Evolutionary conservation across 2,797 vertebrate genomes (phyloP).

Genomic region (Neomorphus geoffroyi): DNA sequence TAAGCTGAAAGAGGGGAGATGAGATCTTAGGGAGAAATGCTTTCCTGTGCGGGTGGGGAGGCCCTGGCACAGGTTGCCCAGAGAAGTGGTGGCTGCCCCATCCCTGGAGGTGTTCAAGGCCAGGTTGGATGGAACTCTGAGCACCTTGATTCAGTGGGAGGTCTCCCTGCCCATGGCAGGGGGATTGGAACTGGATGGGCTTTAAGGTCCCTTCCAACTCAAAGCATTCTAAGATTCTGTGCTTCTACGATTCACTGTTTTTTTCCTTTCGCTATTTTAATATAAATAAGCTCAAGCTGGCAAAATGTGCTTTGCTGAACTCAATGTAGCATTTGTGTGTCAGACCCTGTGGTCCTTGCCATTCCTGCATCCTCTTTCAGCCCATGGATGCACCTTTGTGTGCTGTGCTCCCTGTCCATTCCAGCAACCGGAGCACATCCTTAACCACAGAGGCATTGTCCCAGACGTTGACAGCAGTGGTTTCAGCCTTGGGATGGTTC

Average conservation of each 20-base stretch:
- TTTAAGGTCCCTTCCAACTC: too few relatives aligned
- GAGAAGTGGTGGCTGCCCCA: too few relatives aligned
- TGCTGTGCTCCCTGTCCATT: not conserved
- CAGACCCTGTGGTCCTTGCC: not conserved
- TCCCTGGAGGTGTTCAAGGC: too few relatives aligned
- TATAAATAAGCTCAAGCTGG: not conserved
- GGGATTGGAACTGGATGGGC: too few relatives aligned
- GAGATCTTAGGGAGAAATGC: too few relatives aligned
- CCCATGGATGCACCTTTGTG: rapidly evolving
- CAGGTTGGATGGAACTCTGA: too few relatives aligned
- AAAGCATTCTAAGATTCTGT: too few relatives aligned
- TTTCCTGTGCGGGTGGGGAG: too few relatives aligned
- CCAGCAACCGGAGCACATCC: not conserved
- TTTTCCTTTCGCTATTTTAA: not conserved
- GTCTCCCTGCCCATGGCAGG: too few relatives aligned
- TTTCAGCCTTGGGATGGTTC: not conserved
- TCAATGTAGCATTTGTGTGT: not conserved
- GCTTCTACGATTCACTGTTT: not conserved
- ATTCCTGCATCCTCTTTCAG: not conserved
- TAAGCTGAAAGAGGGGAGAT: too few relatives aligned
- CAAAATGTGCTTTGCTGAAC: not conserved
- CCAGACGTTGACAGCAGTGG: not conserved
- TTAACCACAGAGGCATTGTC: not conserved
- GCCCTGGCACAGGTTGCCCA: too few relatives aligned
- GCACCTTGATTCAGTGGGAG: too few relatives aligned